These are phyloP conservation scores for Nanger granti DNA, from an alignment of 2,113 vertebrate species.

Conservation along the genomic window DNA sequence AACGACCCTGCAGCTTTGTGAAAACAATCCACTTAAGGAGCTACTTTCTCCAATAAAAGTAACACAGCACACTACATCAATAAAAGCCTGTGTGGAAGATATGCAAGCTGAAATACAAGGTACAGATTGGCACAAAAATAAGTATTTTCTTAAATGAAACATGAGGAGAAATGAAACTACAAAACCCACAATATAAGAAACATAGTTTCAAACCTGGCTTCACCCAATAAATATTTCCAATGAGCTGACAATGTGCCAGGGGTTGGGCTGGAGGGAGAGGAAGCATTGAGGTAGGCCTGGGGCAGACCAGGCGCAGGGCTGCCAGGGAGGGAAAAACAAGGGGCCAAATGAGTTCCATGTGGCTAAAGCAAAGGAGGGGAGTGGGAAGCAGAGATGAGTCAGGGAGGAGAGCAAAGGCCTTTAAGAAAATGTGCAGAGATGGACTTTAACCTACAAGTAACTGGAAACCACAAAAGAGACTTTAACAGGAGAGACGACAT, in stretches of 20 bases:
- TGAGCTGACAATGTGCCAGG: background rate
- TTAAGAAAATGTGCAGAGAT: background rate
- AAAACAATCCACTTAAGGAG: background rate
- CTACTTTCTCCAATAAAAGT: background rate
- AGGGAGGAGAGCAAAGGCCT: background rate
- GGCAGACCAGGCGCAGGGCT: background rate
- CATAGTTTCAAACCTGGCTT: background rate
- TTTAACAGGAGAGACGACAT: background rate
- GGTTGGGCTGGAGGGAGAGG: background rate
- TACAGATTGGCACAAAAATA: background rate
- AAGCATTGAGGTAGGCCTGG: background rate
- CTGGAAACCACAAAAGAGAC: background rate
- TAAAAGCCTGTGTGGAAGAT: background rate
- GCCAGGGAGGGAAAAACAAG: background rate
- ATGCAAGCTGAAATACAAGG: background rate
- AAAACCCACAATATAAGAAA: slow-evolving; percentile 6
- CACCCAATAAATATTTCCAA: background rate
- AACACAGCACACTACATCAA: background rate
- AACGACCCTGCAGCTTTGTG: background rate
- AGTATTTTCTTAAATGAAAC: slow-evolving; percentile 12
- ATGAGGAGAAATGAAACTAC: background rate
- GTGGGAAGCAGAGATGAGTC: background rate
- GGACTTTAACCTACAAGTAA: background rate
- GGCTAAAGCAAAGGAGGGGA: background rate
- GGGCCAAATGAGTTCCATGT: background rate